Base-by-base conservation (phyloP, 2,797 vertebrate species). In the Epinephelus malabaricus region DNA sequence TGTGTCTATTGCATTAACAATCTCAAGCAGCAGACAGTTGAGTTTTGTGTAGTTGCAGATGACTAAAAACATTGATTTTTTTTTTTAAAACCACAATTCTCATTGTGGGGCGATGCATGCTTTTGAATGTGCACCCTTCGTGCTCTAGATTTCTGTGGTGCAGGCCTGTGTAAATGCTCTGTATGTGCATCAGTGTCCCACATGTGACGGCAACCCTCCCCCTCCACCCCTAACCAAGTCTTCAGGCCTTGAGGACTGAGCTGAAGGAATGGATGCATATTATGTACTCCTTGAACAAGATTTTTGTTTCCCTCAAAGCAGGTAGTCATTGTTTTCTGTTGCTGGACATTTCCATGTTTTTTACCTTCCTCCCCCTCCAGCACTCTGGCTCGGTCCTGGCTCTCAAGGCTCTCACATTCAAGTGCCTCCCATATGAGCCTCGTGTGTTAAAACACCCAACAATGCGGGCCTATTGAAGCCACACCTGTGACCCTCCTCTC, bases 361-460 rank as follows among this genome's bases (percentile, higher is more conserved):
- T 58, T 55, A 74, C 60, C 70, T 43, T 51, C 75, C 60, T 40
- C 70, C 53, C 69, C 72, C 50, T 78, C 64, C 81, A 82, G 75
- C 72, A 67, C 86, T 86, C 76, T 78, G 86, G 75, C 71, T 77
- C 13, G 76, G 81, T 73, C 81, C 66, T 67, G 92, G 90, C 91
- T 93, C 91, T 81, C 72, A 92, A 92, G 89, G 92, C 90, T 89
- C 90, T 90, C 86, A 83, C 89, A 82, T 93, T 93, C 78, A 95
- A 95, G 94, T 95, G 94, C 94, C 94, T 95, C 91, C 91, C 67
- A 83, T 84, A 85, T 47, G 93, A 94, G 91, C 93, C 90, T 85
- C n/a, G 77, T 89, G 79, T 87, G 84, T 86, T 68, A 34, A 86
- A 88, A 86, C 85, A 87, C 79, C 86, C 66, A 83, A 86, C 78